Base-by-base conservation (phyloP, 2,888 invertebrate species). In the Candidula unifasciata region DNA sequence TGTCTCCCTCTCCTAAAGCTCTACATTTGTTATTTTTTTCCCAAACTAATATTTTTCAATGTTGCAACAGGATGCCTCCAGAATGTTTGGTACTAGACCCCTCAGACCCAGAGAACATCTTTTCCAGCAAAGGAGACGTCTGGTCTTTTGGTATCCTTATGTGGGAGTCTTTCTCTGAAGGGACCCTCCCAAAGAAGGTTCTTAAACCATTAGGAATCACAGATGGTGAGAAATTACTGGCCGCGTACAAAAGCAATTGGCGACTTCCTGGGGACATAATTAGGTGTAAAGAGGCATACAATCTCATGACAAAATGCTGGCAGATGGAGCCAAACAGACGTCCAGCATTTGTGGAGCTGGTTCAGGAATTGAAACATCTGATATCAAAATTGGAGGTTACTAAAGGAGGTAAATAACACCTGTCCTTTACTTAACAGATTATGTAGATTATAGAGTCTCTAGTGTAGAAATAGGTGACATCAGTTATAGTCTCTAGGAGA, bases 71-170 rank as follows among this genome's bases (percentile, higher is more conserved):
- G 27, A 64, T 27, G 78, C 78, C 83, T 5, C 83, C 77, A 21
- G 83, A 83, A 54, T 78, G 78, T 37, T 69, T 83, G 37, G 69
- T 44, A 16, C n/a, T n/a, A n/a, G n/a, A n/a, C n/a, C n/a, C n/a
- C n/a, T 27, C 5, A 13, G 68, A 66, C 8, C 24, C 30, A 13
- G 21, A 24, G 13, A 44, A 1, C 44, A 44, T 27, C 21, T 78
- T 77, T 44, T 30, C 83, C 69, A 77, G 69, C 24, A 68, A 71
- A 57, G 83, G 83, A 37, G 83, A 83, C 54, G 83, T 83, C 78
- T 83, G 83, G 83, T 78, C 77, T 30, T 83, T 83, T 78, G 77
- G 83, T 13, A 68, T 37, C 21, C 21, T 83, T 18, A 57, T 83
- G 30, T 83, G 83, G 83, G 77, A 77, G 35, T 37, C 66, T 24